Evolutionary conservation across 2,113 vertebrate species (phyloP).

Genomic region (Myotis brandtii): DNA sequence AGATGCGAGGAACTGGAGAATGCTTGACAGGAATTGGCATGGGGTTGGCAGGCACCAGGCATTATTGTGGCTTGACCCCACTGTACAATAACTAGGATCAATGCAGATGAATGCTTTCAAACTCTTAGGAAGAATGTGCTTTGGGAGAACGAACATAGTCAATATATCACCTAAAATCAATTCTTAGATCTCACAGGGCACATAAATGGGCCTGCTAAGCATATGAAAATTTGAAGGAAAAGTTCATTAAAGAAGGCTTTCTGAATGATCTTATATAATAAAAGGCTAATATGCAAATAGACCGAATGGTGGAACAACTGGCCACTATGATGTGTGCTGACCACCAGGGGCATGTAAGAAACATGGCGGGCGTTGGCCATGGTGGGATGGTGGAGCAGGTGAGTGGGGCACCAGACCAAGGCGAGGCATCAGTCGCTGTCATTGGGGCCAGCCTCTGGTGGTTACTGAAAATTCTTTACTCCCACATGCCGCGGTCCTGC

Average conservation of each 20-base stretch:
- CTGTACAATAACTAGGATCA: conserved; percentile 21
- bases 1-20: conserved; percentile 37
- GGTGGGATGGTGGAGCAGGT: no score
- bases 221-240: conserved; percentile 57
- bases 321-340: no score
- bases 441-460: no score
- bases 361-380: no score
- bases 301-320: no score
- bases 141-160: not conserved
- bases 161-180: conserved; percentile 59
- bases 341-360: no score
- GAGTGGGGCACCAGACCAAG: no score
- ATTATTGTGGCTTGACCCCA: not conserved
- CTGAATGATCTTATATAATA: conserved; percentile 14
- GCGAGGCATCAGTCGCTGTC: fast-evolving
- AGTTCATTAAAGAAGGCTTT: conserved; percentile 64
- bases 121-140: conserved; percentile 38
- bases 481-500: fast-evolving
- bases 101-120: conserved; percentile 41
- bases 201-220: conserved; percentile 51
- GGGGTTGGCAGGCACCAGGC: conserved; percentile 28
- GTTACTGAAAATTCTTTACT: no score
- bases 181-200: conserved; percentile 37
- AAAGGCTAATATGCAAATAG: no score
- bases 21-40: not conserved